phyloP scores from a whole-genome alignment of 35 echinoderm and acorn worm genomes.

The Ptychodera flava region DNA sequence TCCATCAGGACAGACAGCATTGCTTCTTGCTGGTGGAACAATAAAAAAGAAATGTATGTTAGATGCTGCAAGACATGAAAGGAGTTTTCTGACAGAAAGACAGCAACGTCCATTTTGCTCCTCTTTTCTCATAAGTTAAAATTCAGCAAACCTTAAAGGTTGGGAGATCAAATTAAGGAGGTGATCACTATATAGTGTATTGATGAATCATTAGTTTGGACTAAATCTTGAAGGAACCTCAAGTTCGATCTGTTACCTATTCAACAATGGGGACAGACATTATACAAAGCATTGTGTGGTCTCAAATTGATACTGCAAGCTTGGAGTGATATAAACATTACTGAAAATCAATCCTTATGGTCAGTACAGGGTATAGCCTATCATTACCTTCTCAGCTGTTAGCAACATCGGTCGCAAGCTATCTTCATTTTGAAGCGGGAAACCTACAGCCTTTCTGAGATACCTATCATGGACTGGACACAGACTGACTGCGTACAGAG shows the following conservation, averaged over 20 bases:
- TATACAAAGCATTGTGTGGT: neutral
- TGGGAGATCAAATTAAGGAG: neutral
- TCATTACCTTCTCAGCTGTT: constrained; percentile 29
- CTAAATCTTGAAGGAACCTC: neutral
- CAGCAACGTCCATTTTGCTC: neutral
- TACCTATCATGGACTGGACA: constrained; percentile 85
- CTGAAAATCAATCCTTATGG: neutral
- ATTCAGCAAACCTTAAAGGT: neutral
- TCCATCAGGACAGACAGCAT: constrained; percentile 36
- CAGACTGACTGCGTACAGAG: constrained; percentile 33
- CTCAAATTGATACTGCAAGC: neutral
- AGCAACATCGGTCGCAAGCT: constrained; percentile 24
- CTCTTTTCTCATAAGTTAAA: neutral
- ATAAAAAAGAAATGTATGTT: neutral
- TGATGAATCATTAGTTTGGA: neutral
- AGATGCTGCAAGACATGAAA: neutral
- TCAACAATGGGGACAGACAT: neutral
- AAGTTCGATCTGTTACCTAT: no score
- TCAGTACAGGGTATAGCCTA: neutral
- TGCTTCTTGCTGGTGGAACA: constrained; percentile 34
- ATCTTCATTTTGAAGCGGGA: constrained; percentile 29
- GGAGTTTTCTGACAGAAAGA: neutral
- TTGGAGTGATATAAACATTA: neutral
- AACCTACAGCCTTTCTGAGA: constrained; percentile 43
- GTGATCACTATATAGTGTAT: neutral